Base-by-base conservation (phyloP, 1,140 invertebrate species). In the Drosophila kikkawai region DNA sequence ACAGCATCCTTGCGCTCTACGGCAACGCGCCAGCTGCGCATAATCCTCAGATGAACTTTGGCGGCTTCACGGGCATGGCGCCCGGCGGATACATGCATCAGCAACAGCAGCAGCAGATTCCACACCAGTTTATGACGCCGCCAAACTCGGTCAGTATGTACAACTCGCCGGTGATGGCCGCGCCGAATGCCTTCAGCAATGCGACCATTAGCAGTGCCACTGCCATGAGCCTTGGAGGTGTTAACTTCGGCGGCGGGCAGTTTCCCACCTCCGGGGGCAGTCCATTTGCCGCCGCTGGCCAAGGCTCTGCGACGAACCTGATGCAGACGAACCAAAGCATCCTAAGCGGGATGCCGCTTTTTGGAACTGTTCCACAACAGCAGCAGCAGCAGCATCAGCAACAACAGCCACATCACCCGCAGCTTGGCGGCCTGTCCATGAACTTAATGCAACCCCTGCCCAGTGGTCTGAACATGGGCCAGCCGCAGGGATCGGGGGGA, bases 1-100 rank as follows among this genome's bases (percentile, higher is more conserved):
- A 98, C 87, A 98, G 97, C 91, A 99, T 99, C 93, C 93, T 99
- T 91, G 97, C 98, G 7, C 93, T 99, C 36, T 99, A 98, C 93
- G 96, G 96, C 74, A 96, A 95, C 82, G 94, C 94, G 12, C 94
- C 95, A 7, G 79, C 91, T 6, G 50, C 68, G 9, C 87, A 91
- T 47, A 92, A 92, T 73, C 80, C 79, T 4, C 91, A 92, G 56
- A 66, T 91, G 77, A 88, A 75, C 53, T 92, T 91, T 39, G 79
- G 79, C 8, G 73, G 73, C 26, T 91, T 92, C 42, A 88, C 91
- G 11, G 87, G 91, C 29, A 92, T 92, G 91, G 82, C 83, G 7
- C 91, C 90, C 2, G 91, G 91, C 29, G 77, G 91, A 6, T 79
- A 92, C 48, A 86, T 90, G 79, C 86, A 82, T 39, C 79, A 83